These are phyloP conservation scores for Formica exsecta DNA, from an alignment of 1,140 invertebrate species.

Conservation along the genomic window DNA sequence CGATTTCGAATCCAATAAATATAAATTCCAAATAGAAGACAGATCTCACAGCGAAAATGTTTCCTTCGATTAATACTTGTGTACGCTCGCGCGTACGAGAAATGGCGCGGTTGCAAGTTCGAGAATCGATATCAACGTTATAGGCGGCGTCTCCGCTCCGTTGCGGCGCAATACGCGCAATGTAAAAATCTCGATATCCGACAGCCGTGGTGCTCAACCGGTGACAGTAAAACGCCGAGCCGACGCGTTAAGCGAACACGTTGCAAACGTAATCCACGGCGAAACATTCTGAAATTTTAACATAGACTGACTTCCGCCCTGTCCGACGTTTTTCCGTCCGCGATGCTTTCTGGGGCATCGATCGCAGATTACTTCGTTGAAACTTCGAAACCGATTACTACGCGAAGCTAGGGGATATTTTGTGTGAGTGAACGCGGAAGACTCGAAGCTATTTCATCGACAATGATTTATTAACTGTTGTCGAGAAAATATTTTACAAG, in stretches of 20 bases:
- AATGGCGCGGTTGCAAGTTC: conserved; percentile 43
- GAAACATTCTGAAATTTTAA: conserved; percentile 60
- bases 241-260: conserved; percentile 62
- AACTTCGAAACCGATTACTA: conserved; percentile 60
- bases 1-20: background rate
- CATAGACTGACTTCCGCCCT: conserved; percentile 56
- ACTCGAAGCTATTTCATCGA: conserved; percentile 9
- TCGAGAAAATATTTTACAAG: conserved; percentile 17
- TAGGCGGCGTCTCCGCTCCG: conserved; percentile 49
- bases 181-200: conserved; percentile 69
- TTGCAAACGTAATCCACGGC: conserved; percentile 53
- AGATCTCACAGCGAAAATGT: conserved; percentile 34
- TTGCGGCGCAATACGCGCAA: conserved; percentile 54
- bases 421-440: background rate
- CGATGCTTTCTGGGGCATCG: conserved; percentile 60
- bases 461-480: conserved; percentile 32
- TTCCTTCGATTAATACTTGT: conserved; percentile 63
- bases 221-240: conserved; percentile 45
- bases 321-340: conserved; percentile 56
- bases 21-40: background rate
- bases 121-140: conserved; percentile 70
- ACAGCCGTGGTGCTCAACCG: conserved; percentile 52
- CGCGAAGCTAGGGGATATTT: conserved; percentile 33
- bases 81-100: conserved; percentile 13
- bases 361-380: conserved; percentile 61